Evolutionary conservation across 2,113 vertebrate species (phyloP).

Genomic region (Reinhardtius hippoglossoides): DNA sequence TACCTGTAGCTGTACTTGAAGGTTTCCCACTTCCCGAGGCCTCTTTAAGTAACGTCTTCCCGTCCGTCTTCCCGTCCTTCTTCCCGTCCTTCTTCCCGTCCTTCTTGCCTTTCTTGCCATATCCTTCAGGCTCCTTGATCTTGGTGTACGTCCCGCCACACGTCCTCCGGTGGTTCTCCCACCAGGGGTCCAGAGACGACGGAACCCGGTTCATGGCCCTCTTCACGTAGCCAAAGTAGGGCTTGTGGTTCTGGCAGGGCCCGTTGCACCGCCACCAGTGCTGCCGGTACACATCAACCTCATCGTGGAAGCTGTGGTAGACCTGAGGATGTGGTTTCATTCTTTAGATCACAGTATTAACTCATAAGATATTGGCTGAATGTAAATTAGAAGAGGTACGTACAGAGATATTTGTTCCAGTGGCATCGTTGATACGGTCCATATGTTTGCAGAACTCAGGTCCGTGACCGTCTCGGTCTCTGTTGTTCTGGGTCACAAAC

Average conservation of each 20-base stretch:
- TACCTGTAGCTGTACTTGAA: constrained; percentile 57
- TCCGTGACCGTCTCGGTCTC: constrained; percentile 91
- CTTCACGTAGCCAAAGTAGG: constrained; percentile 92
- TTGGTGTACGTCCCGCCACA: constrained; percentile 93
- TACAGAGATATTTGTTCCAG: constrained; percentile 92
- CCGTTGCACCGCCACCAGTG: constrained; percentile 97
- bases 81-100: constrained; percentile 54
- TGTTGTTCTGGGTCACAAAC: constrained; percentile 94
- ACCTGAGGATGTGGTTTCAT: constrained; percentile 76
- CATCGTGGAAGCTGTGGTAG: constrained; percentile 90
- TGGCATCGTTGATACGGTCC: constrained; percentile 90
- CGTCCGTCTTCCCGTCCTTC: constrained; percentile 53
- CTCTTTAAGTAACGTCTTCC: constrained; percentile 41
- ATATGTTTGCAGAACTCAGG: constrained; percentile 98
- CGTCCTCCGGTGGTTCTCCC: constrained; percentile 87
- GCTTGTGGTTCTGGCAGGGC: constrained; percentile 86
- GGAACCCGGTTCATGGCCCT: constrained; percentile 93
- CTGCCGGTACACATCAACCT: constrained; percentile 92
- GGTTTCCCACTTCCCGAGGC: constrained; percentile 42
- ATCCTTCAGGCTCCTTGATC: constrained; percentile 93
- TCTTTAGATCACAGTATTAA: neutral
- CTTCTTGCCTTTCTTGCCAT: constrained; percentile 84
- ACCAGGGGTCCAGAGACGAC: constrained; percentile 91
- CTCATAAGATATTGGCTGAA: too few species aligned
- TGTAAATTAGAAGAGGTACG: neutral